These are phyloP conservation scores for Conomelus anceps DNA, from an alignment of 2,888 invertebrate species.

Conservation along the genomic window DNA sequence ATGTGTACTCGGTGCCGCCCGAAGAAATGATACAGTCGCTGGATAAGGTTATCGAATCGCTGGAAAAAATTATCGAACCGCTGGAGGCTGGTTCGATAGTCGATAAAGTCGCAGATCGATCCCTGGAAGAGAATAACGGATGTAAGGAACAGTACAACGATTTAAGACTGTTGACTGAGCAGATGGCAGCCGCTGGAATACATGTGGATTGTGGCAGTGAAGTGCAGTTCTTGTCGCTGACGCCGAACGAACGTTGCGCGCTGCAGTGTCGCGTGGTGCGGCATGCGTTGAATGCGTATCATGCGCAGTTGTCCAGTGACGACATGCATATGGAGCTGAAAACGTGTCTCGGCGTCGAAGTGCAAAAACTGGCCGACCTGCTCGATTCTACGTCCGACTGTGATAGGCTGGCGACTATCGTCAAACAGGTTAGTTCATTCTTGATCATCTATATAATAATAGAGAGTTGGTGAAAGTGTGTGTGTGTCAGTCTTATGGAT, in stretches of 20 bases:
- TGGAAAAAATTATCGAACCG: slow-evolving; percentile 24
- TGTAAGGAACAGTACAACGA: not conserved
- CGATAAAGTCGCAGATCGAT: too few relatives aligned
- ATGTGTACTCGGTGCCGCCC: not conserved
- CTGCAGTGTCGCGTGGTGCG: slow-evolving; percentile 33
- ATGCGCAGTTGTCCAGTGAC: slow-evolving; percentile 30
- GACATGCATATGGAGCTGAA: slow-evolving; percentile 30
- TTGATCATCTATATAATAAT: not conserved
- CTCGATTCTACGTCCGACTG: slow-evolving; percentile 31
- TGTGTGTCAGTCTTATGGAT: too few relatives aligned
- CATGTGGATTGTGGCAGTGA: slow-evolving; percentile 18
- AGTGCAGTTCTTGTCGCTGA: slow-evolving; percentile 28
- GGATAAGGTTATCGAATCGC: slow-evolving; percentile 25
- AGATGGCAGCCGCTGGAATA: not conserved
- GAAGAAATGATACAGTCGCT: slow-evolving; percentile 21
- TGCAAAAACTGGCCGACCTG: slow-evolving; percentile 33
- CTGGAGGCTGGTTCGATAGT: slow-evolving; percentile 16
- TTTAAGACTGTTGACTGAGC: not conserved
- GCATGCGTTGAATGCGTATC: slow-evolving; percentile 33
- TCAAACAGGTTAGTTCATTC: slow-evolving; percentile 28
- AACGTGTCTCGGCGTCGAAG: slow-evolving; percentile 32
- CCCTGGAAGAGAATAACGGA: not conserved
- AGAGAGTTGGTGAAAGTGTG: too few relatives aligned
- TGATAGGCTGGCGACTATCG: slow-evolving; percentile 30
- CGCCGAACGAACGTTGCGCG: slow-evolving; percentile 29